These are phyloP conservation scores for Aldabrachelys gigantea DNA, from an alignment of 2,113 vertebrate genomes.

Conservation along the genomic window DNA sequence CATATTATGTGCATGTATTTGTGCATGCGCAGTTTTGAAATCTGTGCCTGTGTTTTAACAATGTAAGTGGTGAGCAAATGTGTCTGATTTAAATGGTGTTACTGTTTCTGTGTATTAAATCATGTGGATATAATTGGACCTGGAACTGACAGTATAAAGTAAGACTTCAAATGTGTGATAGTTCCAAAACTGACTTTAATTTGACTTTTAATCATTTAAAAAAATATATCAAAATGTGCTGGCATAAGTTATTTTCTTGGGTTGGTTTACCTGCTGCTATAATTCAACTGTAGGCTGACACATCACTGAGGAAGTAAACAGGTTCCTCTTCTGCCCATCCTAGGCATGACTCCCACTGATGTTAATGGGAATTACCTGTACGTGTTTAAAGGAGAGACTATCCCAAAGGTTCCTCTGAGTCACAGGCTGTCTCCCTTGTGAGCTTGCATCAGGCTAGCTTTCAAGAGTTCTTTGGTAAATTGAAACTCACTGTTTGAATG, in stretches of 20 bases:
- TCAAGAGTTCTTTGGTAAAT: slow-evolving; percentile 4
- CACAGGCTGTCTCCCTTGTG: not conserved
- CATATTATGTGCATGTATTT: rapidly evolving
- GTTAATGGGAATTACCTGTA: not conserved
- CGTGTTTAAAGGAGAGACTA: not conserved
- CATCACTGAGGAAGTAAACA: not conserved
- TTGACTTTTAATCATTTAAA: not conserved
- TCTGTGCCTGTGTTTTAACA: not conserved
- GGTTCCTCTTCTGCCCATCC: not conserved
- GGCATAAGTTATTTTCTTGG: not conserved
- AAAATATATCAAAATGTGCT: not conserved
- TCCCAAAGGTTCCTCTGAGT: not conserved
- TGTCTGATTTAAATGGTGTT: not conserved
- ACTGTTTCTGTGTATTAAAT: not conserved
- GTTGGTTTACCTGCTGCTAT: not conserved
- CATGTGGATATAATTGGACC: not conserved
- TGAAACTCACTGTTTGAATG: not conserved
- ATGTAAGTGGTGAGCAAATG: not conserved
- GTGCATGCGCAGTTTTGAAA: not conserved
- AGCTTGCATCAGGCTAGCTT: not conserved
- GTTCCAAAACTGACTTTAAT: not conserved
- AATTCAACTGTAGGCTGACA: not conserved
- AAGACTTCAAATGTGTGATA: not conserved
- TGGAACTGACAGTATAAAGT: not conserved
- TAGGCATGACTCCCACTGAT: rapidly evolving